A percentile compares a stretch with the other conserved stretches of the same genome.
Evolutionary conservation across 1,140 invertebrate genomes (phyloP).

Genomic region (Frieseomelitta varia): DNA sequence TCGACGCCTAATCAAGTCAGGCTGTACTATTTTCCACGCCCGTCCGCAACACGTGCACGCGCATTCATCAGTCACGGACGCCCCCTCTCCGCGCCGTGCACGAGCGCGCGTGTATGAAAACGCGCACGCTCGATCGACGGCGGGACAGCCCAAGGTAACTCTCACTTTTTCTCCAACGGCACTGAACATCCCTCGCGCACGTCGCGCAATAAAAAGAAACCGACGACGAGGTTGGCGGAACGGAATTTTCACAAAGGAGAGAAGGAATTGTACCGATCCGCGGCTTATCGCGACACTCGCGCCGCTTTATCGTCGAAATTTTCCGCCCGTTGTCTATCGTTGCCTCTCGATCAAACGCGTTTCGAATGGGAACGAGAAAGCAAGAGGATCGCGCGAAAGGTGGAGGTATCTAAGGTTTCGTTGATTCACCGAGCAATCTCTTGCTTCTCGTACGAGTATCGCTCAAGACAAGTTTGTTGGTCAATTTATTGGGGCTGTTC

Average conservation of each 20-base stretch:
- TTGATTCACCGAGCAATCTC: neutral
- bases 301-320: conserved; percentile 63
- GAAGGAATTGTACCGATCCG: conserved; percentile 2
- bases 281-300: conserved; percentile 51
- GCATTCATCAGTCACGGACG: conserved; percentile 31
- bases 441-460: too few species aligned
- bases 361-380: neutral
- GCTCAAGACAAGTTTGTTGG: neutral
- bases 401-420: neutral
- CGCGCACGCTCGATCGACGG: neutral
- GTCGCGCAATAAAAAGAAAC: conserved; percentile 32
- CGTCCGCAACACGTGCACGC: conserved; percentile 31
- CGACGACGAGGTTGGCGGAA: conserved; percentile 8
- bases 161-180: conserved; percentile 65
- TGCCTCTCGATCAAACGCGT: neutral
- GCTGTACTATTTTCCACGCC: conserved; percentile 63
- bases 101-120: neutral
- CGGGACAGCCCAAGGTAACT: conserved; percentile 60
- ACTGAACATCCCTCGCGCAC: conserved; percentile 41
- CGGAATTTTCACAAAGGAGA: conserved; percentile 26
- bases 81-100: neutral
- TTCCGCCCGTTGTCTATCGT: conserved; percentile 58
- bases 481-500: neutral
- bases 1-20: conserved; percentile 44
- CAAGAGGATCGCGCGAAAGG: neutral